A percentile compares a stretch with the other conserved stretches of the same genome.
Evolutionary conservation across 2,113 vertebrate genomes (phyloP).

Genomic region (Thermophis baileyi): DNA sequence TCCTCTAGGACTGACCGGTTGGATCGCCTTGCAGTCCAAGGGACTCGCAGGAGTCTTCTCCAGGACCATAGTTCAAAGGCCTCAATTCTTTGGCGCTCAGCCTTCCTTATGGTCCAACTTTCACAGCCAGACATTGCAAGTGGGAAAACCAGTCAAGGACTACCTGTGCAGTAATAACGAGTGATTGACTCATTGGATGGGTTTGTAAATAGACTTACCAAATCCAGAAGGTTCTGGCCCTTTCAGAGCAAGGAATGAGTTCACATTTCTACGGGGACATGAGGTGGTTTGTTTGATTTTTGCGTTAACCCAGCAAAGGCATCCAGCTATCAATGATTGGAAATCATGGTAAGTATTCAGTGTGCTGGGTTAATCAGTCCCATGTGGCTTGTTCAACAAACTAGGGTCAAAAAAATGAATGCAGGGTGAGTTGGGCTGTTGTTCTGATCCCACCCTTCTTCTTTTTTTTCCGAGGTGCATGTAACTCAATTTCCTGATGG

Average conservation of each 20-base stretch:
- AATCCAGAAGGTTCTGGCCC: neutral
- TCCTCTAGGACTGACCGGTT: no score
- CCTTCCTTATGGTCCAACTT: no score
- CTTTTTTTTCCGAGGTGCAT: neutral
- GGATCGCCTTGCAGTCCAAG: no score
- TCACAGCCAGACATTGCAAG: no score
- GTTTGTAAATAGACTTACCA: neutral
- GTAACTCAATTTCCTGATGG: neutral
- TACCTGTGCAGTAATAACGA: neutral
- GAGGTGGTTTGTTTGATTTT: neutral
- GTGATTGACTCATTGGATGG: neutral
- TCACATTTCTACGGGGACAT: neutral
- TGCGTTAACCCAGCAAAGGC: neutral
- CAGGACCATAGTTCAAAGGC: no score
- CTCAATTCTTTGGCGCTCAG: no score
- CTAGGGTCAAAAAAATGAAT: neutral
- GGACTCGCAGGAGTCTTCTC: no score
- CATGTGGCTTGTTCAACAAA: neutral
- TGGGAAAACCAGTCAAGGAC: no score
- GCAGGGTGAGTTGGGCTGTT: neutral
- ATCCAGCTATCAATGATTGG: neutral
- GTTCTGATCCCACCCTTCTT: neutral
- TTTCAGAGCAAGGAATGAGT: neutral
- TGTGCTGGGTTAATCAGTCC: neutral
- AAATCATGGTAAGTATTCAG: neutral